phyloP scores from a whole-genome alignment of 2,888 invertebrate genomes.

The Sthenelais limicola region DNA sequence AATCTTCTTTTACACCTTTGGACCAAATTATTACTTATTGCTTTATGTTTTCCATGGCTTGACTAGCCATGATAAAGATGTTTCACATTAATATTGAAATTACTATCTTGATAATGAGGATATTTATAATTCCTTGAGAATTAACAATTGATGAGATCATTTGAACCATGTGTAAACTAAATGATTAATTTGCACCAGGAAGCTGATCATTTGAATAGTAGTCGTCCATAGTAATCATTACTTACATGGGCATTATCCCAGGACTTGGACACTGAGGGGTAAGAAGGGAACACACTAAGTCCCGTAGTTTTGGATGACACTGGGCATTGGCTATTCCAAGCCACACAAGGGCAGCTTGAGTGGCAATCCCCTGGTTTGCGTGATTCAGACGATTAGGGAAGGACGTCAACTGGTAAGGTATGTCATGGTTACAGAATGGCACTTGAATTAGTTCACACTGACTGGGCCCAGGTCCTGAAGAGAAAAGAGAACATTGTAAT shows the following conservation, averaged over 20 bases:
- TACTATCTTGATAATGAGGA: too few species aligned
- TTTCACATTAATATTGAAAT: too few species aligned
- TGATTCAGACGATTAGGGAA: neutral
- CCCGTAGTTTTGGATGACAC: slow-evolving; percentile 14
- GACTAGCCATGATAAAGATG: too few species aligned
- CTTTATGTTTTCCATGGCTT: too few species aligned
- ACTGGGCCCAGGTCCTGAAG: neutral
- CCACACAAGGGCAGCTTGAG: neutral
- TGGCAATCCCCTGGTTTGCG: slow-evolving; percentile 5
- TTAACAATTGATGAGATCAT: neutral
- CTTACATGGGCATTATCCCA: neutral
- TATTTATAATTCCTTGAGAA: neutral
- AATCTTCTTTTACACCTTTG: too few species aligned
- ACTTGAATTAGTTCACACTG: slow-evolving; percentile 28
- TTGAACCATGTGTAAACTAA: neutral
- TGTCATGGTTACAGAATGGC: slow-evolving; percentile 23
- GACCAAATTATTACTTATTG: too few species aligned
- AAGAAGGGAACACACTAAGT: slow-evolving; percentile 2
- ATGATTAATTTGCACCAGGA: neutral
- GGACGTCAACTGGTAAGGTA: slow-evolving; percentile 24
- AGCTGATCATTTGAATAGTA: too few species aligned
- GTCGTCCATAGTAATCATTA: neutral
- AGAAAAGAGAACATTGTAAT: neutral
- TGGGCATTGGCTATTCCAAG: neutral
- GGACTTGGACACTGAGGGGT: slow-evolving; percentile 10